Percentiles rank a stretch among this genome's conserved stretches.
Evolutionary conservation across 2,113 vertebrate genomes (phyloP).

Genomic region (Sinocyclocheilus anshuiensis): DNA sequence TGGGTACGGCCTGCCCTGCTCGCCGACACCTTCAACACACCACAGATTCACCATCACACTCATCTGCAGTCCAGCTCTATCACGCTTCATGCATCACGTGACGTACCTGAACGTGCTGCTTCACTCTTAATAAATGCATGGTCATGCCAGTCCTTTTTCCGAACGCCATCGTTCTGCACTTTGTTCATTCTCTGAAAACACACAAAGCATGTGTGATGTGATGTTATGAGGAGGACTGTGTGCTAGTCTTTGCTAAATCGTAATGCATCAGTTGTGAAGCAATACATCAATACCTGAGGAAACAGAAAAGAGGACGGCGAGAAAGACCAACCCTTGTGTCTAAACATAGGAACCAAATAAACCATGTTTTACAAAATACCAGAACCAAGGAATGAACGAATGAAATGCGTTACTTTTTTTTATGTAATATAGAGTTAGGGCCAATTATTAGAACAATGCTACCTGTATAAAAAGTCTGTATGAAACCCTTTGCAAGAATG

Average conservation of each 20-base stretch:
- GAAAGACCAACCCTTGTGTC: not conserved
- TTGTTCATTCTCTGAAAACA: conserved; percentile 73
- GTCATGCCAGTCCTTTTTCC: conserved; percentile 92
- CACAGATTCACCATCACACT: too few relatives aligned
- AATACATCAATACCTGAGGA: not conserved
- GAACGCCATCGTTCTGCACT: conserved; percentile 70
- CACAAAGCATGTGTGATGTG: conserved; percentile 34
- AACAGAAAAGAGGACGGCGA: not conserved
- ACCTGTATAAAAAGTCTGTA: too few relatives aligned
- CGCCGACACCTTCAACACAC: conserved; percentile 84
- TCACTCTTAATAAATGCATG: conserved; percentile 84
- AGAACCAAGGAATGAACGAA: not conserved
- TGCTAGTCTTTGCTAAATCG: not conserved
- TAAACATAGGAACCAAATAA: not conserved
- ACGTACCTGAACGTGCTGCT: conserved; percentile 81
- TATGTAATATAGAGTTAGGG: too few relatives aligned
- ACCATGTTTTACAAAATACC: not conserved
- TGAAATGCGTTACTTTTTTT: too few relatives aligned
- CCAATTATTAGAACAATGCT: too few relatives aligned
- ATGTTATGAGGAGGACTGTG: too few relatives aligned
- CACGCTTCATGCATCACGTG: not conserved
- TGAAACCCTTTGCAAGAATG: too few relatives aligned
- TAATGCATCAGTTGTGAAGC: not conserved
- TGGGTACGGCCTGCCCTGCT: conserved; percentile 90
- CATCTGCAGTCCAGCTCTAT: too few relatives aligned